Conservation (phyloP, 1,140 invertebrate species). For the Drepana arcuata region DNA sequence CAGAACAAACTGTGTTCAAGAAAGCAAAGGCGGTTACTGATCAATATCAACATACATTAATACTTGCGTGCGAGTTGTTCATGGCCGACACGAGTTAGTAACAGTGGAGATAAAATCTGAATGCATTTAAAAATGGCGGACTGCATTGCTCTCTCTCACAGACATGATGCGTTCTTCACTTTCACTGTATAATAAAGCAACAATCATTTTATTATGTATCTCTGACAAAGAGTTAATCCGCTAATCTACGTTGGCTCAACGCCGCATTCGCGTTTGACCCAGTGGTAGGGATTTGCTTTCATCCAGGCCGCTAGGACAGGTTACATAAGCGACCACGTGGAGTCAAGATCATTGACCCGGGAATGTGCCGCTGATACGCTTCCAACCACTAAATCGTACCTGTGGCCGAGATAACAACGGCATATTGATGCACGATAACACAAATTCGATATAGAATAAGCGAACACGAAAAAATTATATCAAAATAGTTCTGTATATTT, state of each 20-base stretch:
- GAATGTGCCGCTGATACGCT: conserved; percentile 44
- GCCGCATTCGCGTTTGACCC: conserved; percentile 5
- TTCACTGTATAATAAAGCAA: conserved; percentile 32
- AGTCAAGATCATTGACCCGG: conserved; percentile 41
- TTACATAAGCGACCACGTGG: conserved; percentile 44
- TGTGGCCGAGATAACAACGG: conserved; percentile 31
- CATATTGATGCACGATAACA: conserved; percentile 33
- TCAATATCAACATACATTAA: conserved; percentile 31
- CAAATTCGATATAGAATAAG: conserved; percentile 12
- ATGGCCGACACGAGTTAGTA: conserved; percentile 26
- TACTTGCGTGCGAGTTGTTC: conserved; percentile 25
- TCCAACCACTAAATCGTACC: conserved; percentile 36
- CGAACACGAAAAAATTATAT: background rate
- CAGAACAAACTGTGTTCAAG: conserved; percentile 18
- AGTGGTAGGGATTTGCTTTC: conserved; percentile 3
- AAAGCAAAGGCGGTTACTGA: conserved; percentile 25
- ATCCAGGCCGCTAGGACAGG: conserved; percentile 1
- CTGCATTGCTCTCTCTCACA: conserved; percentile 10
- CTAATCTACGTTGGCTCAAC: conserved; percentile 4
- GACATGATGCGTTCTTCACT: conserved; percentile 24
- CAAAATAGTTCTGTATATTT: conserved; percentile 3
- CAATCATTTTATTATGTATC: too few species aligned
- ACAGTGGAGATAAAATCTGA: conserved; percentile 29
- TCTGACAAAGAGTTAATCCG: too few species aligned
- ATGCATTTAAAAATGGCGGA: conserved; percentile 17